These are phyloP conservation scores for Sebastes steindachneri DNA, from an alignment of 2,797 vertebrate species.

Conservation along the genomic window DNA sequence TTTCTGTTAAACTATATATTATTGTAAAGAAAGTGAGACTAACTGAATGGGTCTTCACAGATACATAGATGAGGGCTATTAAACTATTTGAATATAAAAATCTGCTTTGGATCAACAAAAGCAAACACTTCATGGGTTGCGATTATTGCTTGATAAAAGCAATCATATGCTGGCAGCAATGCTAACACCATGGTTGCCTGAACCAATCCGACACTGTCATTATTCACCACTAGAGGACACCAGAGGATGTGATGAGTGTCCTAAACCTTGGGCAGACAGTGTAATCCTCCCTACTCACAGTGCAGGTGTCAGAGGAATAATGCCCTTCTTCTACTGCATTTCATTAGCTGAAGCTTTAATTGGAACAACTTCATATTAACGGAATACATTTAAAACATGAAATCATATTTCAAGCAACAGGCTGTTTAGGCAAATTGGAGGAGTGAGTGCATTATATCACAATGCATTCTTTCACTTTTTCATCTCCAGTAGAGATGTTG, in stretches of 20 bases:
- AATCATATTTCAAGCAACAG: background rate
- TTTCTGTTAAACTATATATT: background rate
- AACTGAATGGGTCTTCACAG: background rate
- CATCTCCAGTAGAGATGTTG: background rate
- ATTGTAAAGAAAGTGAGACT: background rate
- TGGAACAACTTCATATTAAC: background rate
- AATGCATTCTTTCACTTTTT: background rate
- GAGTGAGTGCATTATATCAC: background rate
- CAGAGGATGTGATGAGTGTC: constrained; percentile 19
- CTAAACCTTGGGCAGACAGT: background rate
- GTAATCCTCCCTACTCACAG: background rate
- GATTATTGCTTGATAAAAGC: background rate
- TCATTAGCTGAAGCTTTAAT: background rate
- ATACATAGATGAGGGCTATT: background rate
- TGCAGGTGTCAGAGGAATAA: background rate
- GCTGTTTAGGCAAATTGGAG: background rate
- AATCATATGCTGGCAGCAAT: background rate
- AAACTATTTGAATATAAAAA: background rate
- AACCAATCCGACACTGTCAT: background rate
- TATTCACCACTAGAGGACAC: constrained; percentile 60
- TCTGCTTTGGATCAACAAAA: background rate
- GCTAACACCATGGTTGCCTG: background rate
- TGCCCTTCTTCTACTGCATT: background rate
- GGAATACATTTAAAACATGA: background rate
- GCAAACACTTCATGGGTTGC: background rate